phyloP scores from a whole-genome alignment of 1,140 invertebrate genomes.

The Atta texana region DNA sequence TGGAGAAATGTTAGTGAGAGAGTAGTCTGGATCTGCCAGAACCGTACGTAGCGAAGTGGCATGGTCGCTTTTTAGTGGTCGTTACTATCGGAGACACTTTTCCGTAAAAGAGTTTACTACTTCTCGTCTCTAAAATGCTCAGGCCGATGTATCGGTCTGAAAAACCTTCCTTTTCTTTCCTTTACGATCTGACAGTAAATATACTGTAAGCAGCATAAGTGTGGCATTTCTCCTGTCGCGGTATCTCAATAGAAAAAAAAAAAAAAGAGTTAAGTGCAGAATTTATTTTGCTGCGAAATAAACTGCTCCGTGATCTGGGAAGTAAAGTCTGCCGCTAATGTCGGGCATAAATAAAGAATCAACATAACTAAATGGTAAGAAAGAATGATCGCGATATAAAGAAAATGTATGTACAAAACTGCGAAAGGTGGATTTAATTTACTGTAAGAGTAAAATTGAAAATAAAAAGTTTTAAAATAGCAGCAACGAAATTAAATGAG shows the following conservation, averaged over 20 bases:
- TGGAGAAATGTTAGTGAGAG: conserved; percentile 53
- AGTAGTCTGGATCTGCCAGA: conserved; percentile 37
- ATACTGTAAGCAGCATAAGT: conserved; percentile 50
- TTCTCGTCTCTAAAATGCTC: conserved; percentile 46
- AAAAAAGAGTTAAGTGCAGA: not conserved
- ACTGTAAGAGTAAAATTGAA: not conserved
- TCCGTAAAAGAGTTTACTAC: conserved; percentile 59
- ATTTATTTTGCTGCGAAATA: conserved; percentile 28
- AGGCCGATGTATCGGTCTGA: conserved; percentile 49
- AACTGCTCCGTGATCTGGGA: not conserved
- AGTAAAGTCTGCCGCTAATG: conserved; percentile 2
- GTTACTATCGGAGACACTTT: conserved; percentile 69
- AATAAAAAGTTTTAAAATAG: conserved; percentile 21
- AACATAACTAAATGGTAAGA: not conserved
- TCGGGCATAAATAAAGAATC: conserved; percentile 4
- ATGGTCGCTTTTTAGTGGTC: conserved; percentile 63
- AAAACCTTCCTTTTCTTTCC: conserved; percentile 41
- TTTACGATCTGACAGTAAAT: conserved; percentile 47
- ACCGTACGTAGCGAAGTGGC: conserved; percentile 61
- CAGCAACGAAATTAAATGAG: conserved; percentile 22
- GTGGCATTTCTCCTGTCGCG: conserved; percentile 18
- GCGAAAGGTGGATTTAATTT: conserved; percentile 43
- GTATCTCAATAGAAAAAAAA: not conserved
- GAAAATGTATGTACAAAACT: conserved; percentile 6
- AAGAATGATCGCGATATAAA: conserved; percentile 25